Conservation (phyloP, 2,113 vertebrate species). For the Thamnophis sirtalis region DNA sequence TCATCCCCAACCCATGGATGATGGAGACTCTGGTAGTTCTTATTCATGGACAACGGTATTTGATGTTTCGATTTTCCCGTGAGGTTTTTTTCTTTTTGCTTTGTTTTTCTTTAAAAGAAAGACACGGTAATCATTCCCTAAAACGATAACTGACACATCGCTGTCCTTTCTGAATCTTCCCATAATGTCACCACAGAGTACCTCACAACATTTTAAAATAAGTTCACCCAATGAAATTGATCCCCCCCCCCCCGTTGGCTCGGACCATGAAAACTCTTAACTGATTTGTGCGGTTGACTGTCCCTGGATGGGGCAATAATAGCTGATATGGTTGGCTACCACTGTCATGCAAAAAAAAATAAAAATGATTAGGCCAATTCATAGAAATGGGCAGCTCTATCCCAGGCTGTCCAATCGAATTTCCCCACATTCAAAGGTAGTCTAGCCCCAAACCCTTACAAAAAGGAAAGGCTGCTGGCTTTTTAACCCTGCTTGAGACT, state of each 20-base stretch:
- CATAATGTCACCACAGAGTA: not conserved
- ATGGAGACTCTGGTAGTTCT: not conserved
- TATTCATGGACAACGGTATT: not conserved
- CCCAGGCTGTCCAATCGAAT: not conserved
- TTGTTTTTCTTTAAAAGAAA: not conserved
- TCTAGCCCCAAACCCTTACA: too few relatives aligned
- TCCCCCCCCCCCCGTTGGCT: not conserved
- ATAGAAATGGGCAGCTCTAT: not conserved
- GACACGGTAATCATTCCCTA: not conserved
- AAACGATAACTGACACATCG: not conserved
- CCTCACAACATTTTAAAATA: not conserved
- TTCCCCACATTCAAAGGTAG: too few relatives aligned
- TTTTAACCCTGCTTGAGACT: not conserved
- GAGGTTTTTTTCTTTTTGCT: not conserved
- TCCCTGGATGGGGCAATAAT: not conserved
- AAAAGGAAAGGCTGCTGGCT: not conserved
- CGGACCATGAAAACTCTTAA: not conserved
- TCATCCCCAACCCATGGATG: fast-evolving
- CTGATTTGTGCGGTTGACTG: too few relatives aligned
- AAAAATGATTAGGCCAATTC: not conserved
- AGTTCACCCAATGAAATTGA: not conserved
- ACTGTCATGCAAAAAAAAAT: not conserved
- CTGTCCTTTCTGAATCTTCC: not conserved
- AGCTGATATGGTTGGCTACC: not conserved
- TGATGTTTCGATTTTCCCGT: not conserved